These are phyloP conservation scores for Pangasius sanitwongsei DNA, from an alignment of 2,797 vertebrate genomes.

Conservation along the genomic window DNA sequence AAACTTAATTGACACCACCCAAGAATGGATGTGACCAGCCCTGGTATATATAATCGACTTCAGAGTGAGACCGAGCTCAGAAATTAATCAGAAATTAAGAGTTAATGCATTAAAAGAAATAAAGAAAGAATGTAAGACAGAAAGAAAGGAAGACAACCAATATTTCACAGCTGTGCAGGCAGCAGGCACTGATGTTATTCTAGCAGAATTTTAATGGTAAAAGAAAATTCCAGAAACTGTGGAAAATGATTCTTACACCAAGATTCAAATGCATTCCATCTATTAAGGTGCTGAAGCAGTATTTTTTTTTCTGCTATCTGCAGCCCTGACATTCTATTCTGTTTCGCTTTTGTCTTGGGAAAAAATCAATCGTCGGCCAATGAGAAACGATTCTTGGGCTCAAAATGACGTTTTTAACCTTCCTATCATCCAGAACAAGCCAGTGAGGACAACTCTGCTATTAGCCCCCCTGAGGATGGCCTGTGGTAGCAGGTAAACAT, in stretches of 20 bases:
- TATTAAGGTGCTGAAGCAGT: conserved; percentile 6
- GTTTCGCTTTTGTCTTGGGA: conserved; percentile 26
- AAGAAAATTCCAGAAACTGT: conserved; percentile 47
- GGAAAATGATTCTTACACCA: background rate
- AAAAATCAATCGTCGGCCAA: conserved; percentile 33
- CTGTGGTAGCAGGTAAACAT: conserved; percentile 15
- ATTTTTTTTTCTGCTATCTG: conserved; percentile 6
- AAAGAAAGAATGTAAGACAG: background rate
- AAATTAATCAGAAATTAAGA: background rate
- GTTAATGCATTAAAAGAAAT: background rate
- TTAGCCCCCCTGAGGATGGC: background rate
- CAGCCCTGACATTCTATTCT: conserved; percentile 42
- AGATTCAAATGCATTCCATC: background rate
- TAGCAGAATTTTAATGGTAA: conserved; percentile 53
- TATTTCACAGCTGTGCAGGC: conserved; percentile 40
- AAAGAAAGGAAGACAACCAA: background rate
- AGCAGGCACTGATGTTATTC: conserved; percentile 32
- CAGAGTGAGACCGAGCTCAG: conserved; percentile 16
- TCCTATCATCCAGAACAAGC: background rate
- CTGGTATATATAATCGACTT: conserved; percentile 38
- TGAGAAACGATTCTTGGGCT: conserved; percentile 28
- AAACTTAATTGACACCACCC: conserved; percentile 51
- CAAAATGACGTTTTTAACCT: conserved; percentile 19
- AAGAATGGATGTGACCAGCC: conserved; percentile 25
- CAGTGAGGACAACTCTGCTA: background rate